Evolutionary conservation across 2,888 invertebrate species (phyloP).

Genomic region (Osmoderma eremita): DNA sequence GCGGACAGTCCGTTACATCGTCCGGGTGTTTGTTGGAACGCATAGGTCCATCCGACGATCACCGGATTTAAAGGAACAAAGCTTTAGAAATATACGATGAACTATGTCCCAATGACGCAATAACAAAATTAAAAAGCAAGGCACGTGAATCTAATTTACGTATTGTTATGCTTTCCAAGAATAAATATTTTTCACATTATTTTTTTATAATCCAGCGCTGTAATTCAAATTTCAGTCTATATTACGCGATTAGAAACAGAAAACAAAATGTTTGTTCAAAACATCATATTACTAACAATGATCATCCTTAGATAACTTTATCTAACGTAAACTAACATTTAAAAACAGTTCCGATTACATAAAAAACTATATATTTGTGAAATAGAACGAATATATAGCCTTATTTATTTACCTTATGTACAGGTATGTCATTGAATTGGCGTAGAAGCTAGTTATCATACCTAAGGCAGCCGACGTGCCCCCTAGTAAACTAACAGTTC

Average conservation of each 20-base stretch:
- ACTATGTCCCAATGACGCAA: too few species aligned
- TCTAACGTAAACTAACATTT: background rate
- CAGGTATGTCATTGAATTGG: slow-evolving; percentile 80
- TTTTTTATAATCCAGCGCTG: too few species aligned
- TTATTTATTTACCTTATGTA: slow-evolving; percentile 73
- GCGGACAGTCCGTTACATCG: too few species aligned
- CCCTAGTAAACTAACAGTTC: slow-evolving; percentile 84
- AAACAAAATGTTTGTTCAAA: background rate
- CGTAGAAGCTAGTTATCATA: slow-evolving; percentile 85
- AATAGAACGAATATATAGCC: background rate
- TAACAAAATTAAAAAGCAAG: too few species aligned
- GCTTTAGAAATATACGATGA: too few species aligned
- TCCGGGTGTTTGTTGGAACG: too few species aligned
- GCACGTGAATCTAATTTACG: too few species aligned
- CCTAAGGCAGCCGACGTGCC: slow-evolving; percentile 85
- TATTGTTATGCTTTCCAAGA: too few species aligned
- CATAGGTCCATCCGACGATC: too few species aligned
- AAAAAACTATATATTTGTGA: slow-evolving; percentile 20
- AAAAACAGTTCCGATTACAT: background rate
- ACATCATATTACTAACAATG: slow-evolving; percentile 1
- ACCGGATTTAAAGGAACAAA: too few species aligned
- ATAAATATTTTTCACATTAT: too few species aligned
- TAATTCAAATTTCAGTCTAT: too few species aligned
- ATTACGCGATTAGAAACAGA: background rate
- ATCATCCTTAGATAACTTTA: background rate